phyloP scores from a whole-genome alignment of 2,797 vertebrate species.

The Fratercula arctica region DNA sequence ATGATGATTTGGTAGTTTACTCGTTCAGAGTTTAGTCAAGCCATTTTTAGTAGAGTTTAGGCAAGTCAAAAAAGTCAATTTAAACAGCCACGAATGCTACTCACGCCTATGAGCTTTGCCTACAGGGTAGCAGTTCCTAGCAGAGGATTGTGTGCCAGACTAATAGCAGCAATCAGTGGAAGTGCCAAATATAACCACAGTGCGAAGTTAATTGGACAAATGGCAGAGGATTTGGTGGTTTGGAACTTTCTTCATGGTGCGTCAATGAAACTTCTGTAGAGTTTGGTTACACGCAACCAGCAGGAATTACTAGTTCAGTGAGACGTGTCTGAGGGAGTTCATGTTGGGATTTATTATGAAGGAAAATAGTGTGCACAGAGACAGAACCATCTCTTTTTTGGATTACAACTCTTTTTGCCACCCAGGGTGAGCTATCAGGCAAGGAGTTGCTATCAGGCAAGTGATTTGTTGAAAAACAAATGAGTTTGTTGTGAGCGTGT shows the following conservation, averaged over 20 bases:
- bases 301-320: background rate
- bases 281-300: background rate
- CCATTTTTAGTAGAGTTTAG: background rate
- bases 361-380: rapidly evolving
- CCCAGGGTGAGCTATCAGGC: background rate
- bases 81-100: background rate
- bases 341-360: background rate
- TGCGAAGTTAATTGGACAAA: background rate
- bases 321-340: rapidly evolving
- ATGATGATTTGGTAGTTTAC: background rate
- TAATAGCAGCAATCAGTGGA: background rate
- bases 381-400: background rate
- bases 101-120: background rate
- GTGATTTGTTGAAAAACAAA: background rate
- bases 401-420: background rate
- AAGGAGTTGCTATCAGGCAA: background rate
- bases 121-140: background rate
- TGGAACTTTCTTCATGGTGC: background rate
- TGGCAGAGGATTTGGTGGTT: background rate
- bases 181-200: background rate
- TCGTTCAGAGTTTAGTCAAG: background rate
- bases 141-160: background rate
- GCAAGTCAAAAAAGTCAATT: background rate
- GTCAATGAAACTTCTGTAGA: background rate
- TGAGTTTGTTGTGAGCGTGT: background rate